These are phyloP conservation scores for Empis livida DNA, from an alignment of 2,888 invertebrate genomes.

Conservation along the genomic window DNA sequence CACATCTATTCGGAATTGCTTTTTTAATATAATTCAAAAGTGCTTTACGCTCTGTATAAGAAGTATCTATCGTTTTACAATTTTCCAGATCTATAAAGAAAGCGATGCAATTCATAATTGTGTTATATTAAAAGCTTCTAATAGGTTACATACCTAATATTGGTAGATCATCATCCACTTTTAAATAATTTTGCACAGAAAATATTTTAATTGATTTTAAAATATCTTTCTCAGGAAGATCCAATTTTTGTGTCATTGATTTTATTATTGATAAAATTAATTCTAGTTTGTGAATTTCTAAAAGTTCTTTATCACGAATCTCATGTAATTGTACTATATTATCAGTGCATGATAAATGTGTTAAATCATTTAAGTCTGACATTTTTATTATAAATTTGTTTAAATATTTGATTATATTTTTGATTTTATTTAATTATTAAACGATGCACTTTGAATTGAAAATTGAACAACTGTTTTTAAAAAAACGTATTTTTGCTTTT, in stretches of 20 bases:
- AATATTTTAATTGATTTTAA: constrained; percentile 17
- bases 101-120: too few species aligned
- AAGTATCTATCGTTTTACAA: constrained; percentile 11
- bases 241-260: constrained; percentile 13
- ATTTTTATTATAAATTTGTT: constrained; percentile 4
- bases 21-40: constrained; percentile 18
- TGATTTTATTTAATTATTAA: neutral
- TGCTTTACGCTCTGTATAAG: constrained; percentile 27
- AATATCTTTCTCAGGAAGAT: constrained; percentile 11
- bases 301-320: constrained; percentile 18
- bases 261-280: constrained; percentile 21
- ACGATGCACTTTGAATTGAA: too few species aligned
- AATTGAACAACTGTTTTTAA: neutral
- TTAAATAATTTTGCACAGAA: constrained; percentile 16
- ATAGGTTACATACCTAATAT: constrained; percentile 21
- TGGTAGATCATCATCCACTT: constrained; percentile 12
- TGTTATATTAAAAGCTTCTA: too few species aligned
- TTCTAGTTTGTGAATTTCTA: constrained; percentile 21
- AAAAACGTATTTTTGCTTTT: neutral
- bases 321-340: constrained; percentile 19
- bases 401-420: neutral
- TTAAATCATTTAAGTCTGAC: constrained; percentile 15
- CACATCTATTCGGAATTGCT: constrained; percentile 15
- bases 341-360: constrained; percentile 19
- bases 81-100: constrained; percentile 10